phyloP scores from a whole-genome alignment of 2,797 vertebrate genomes.

The Ataeniobius toweri region DNA sequence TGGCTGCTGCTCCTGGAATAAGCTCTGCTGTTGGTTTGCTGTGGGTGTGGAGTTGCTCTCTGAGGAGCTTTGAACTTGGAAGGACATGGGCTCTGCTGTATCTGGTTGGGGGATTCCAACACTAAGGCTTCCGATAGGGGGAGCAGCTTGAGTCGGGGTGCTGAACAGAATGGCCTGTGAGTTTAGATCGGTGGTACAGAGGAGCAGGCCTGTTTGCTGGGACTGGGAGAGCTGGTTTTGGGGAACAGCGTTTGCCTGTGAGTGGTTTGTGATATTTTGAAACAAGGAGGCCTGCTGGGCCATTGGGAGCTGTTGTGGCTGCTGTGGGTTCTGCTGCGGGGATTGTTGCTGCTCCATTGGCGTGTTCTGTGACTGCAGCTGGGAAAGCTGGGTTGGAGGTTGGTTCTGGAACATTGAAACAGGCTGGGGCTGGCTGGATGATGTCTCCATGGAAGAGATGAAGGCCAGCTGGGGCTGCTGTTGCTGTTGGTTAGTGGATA shows the following conservation, averaged over 20 bases:
- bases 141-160: conserved; percentile 73
- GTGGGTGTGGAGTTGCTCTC: conserved; percentile 71
- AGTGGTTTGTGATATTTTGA: conserved; percentile 74
- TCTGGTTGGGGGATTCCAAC: conserved; percentile 86
- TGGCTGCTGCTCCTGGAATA: conserved; percentile 94
- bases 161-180: conserved; percentile 88
- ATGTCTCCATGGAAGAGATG: conserved; percentile 90
- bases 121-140: conserved; percentile 76
- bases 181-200: conserved; percentile 86
- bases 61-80: conserved; percentile 88
- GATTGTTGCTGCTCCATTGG: conserved; percentile 85
- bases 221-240: conserved; percentile 76
- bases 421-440: conserved; percentile 83
- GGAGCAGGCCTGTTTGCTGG: conserved; percentile 87
- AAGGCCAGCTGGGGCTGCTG: conserved; percentile 82
- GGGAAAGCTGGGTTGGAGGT: conserved; percentile 85
- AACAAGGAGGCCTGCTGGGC: conserved; percentile 78
- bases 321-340: conserved; percentile 71
- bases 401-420: conserved; percentile 86
- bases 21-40: conserved; percentile 78
- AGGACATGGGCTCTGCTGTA: conserved; percentile 91
- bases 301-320: conserved; percentile 69
- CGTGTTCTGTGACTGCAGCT: conserved; percentile 85
- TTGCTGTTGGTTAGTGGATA: conserved; percentile 85
- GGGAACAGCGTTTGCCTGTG: conserved; percentile 65